Base-by-base conservation (phyloP, 2,113 vertebrate species). In the Anarhynchus alexandrinus region DNA sequence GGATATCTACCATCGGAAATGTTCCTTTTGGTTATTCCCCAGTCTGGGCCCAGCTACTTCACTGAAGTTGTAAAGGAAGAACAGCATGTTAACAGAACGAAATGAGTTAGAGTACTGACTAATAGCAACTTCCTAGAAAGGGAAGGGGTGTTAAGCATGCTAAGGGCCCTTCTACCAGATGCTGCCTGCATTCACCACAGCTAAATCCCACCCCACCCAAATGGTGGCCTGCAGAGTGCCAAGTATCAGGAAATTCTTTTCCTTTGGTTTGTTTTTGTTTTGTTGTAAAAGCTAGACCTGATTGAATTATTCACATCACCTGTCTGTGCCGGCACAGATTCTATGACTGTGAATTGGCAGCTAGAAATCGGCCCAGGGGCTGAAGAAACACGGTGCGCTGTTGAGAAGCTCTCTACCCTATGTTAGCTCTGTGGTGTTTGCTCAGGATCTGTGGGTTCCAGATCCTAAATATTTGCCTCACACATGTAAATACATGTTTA, bases 341-440 rank as follows among this genome's bases (percentile, higher is more conserved):
- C 12, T 38, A 0, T 21, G 15, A 10, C 71, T 45, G 30, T 45
- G 30, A 55, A 29, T 0, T 32, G 23, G 19, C 30, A 27, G 65
- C 34, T 11, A 40, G 66, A 64, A 76, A 40, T n/a, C 9, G 17
- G n/a, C 11, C 23, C 2, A 6, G 62, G 11, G 34, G 14, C 58
- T 69, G 69, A 57, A 43, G 45, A 40, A 65, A 27, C 8, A 14
- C 0, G 0, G 11, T 25, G 6, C 11, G 22, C 23, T 2, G 3
- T 16, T 52, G n/a, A n/a, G 26, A 29, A 12, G 18, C 9, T 36
- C 8, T 38, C 30, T 57, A 4, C 9, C 7, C 12, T 6, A 3
- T 15, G 26, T 30, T 57, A 26, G 29, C 43, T 82, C 19, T 43
- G 7, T 18, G 13, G 2, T 38, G 13, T 59, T 59, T 10, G 3